Base-by-base conservation (phyloP, 2,888 invertebrate species). In the Erebia aethiops region DNA sequence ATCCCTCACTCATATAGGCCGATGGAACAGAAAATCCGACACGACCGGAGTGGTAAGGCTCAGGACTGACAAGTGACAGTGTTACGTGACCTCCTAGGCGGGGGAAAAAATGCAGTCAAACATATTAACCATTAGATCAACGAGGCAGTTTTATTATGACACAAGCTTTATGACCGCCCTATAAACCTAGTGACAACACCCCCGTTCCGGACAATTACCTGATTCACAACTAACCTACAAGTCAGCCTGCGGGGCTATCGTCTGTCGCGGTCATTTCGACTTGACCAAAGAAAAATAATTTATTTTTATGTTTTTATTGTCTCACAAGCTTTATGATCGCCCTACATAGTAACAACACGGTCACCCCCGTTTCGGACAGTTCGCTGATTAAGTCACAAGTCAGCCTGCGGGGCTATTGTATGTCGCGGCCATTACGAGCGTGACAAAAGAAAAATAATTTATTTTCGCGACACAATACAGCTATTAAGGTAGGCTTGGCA, bases 381-480 rank as follows among this genome's bases (percentile, higher is more conserved):
- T 68, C 60, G 43, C 26, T 65, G 64, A 68, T 68, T 65, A 52
- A 49, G n/a, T 18, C n/a, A 46, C 62, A 8, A 10, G 41, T 14
- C 46, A 21, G 14, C 2, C 49, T 21, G 16, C 7, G 41, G 49
- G 62, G 8, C 49, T 5, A 9, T 62, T 49, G 46, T 62, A 9
- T 14, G 62, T 41, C 8, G 43, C 43, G 8, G 18, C 57, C 54
- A 65, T 65, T 64, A 58, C 16, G 46, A 13, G 52, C 52, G 10
- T 35, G 46, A 64, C 71, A 71, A 69, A 68, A 60, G 65, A 65
- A 69, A 68, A 67, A 61, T 64, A 60, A 69, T 65, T 71, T 26
- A 71, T 64, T 61, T 54, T 43, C 35, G 16, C 5, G 49, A 71
- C 67, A 68, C 71, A 68, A 64, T 62, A 58, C 62, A 18, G 16